Evolutionary conservation across 2,113 vertebrate genomes (phyloP).

Genomic region (Columbina picui): DNA sequence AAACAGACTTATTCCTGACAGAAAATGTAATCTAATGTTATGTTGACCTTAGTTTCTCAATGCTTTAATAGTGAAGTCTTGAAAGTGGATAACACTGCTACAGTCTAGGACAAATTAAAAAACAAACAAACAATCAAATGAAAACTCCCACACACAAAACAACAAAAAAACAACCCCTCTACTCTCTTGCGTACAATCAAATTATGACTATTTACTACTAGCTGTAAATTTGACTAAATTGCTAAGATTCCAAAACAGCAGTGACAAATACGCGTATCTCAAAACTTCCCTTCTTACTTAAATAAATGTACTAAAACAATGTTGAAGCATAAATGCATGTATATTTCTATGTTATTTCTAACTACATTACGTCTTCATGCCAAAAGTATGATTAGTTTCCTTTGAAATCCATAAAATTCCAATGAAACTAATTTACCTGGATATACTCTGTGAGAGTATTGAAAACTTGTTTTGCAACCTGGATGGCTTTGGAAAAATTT

Average conservation of each 20-base stretch:
- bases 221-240: background rate
- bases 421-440: constrained; percentile 81
- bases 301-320: background rate
- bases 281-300: background rate
- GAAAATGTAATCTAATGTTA: background rate
- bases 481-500: constrained; percentile 98
- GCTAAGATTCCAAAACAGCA: background rate
- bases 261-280: background rate
- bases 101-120: background rate
- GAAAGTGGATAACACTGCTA: background rate
- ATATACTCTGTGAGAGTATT: constrained; percentile 97
- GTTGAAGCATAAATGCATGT: background rate
- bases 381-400: background rate
- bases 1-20: background rate
- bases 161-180: too few relatives aligned
- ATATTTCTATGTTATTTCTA: background rate
- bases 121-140: background rate
- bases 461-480: constrained; percentile 97
- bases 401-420: background rate
- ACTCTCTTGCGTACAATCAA: background rate
- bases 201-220: background rate
- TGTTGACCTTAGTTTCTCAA: background rate
- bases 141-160: background rate
- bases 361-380: background rate
- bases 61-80: background rate